A percentile compares a stretch with the other conserved stretches of the same genome.
phyloP scores from a whole-genome alignment of 2,113 vertebrate genomes.

The Verasper variegatus region DNA sequence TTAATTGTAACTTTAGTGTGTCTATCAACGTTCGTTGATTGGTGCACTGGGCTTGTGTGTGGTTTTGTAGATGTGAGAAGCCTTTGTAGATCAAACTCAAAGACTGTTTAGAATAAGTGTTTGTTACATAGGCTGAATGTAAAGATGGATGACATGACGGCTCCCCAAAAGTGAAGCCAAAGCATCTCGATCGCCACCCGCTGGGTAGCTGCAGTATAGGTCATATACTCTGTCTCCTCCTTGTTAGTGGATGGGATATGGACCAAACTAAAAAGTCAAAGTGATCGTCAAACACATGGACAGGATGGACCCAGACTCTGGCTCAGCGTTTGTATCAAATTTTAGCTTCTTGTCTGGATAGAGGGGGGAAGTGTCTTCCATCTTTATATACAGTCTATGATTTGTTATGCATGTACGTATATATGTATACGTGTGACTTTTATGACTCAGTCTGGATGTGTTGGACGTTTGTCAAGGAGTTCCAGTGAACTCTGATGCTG shows the following conservation, averaged over 20 bases:
- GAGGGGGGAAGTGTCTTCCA: neutral
- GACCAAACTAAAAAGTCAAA: too few species aligned
- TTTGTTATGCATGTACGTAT: slow-evolving; percentile 14
- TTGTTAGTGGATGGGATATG: too few species aligned
- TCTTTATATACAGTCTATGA: neutral
- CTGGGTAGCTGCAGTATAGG: too few species aligned
- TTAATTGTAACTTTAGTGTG: slow-evolving; percentile 41
- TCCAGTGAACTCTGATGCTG: slow-evolving; percentile 31
- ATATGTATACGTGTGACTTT: slow-evolving; percentile 51
- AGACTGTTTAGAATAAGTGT: slow-evolving; percentile 61
- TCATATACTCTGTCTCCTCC: too few species aligned
- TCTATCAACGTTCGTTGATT: slow-evolving; percentile 34
- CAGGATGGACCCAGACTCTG: too few species aligned
- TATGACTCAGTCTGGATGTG: slow-evolving; percentile 30
- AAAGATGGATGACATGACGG: neutral
- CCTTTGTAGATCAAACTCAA: slow-evolving; percentile 72
- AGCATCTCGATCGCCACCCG: too few species aligned
- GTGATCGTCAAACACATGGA: too few species aligned
- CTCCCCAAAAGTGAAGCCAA: neutral
- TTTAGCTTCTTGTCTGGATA: neutral
- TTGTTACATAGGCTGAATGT: neutral
- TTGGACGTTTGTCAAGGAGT: neutral
- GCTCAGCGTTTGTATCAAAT: neutral
- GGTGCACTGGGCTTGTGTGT: slow-evolving; percentile 61
- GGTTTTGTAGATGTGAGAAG: slow-evolving; percentile 59